phyloP scores from a whole-genome alignment of 2,113 vertebrate genomes.

The Ptyas mucosa region DNA sequence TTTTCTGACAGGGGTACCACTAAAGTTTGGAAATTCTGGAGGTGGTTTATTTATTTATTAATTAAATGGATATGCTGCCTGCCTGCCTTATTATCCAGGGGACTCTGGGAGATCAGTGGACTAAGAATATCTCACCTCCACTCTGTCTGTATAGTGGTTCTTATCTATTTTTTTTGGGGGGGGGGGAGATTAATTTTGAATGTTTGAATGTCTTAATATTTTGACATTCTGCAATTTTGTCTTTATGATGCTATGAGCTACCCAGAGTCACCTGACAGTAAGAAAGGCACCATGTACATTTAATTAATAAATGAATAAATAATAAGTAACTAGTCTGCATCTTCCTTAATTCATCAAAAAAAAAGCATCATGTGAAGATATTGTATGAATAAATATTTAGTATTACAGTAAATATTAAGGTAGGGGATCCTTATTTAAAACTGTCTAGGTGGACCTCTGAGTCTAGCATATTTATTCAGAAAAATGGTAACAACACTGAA shows the following conservation, averaged over 20 bases:
- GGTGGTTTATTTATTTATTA: no score
- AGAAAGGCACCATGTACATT: background rate
- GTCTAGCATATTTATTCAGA: background rate
- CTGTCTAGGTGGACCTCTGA: background rate
- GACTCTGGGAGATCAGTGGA: background rate
- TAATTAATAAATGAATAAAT: background rate
- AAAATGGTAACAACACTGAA: background rate
- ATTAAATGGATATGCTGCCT: no score
- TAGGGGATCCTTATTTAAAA: background rate
- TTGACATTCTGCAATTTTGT: background rate
- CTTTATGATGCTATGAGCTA: background rate
- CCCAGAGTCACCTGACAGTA: background rate
- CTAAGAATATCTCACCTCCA: background rate
- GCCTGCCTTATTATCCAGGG: background rate
- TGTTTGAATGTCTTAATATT: background rate
- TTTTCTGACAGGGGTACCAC: background rate
- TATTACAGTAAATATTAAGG: background rate
- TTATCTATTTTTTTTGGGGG: no score
- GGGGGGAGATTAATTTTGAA: background rate
- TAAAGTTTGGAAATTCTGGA: background rate
- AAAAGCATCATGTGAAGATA: background rate
- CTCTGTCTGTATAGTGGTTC: background rate
- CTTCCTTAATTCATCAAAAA: background rate
- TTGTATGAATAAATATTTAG: background rate
- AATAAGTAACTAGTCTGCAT: background rate